phyloP scores from a whole-genome alignment of 2,888 invertebrate genomes.

The Polyploca ridens region DNA sequence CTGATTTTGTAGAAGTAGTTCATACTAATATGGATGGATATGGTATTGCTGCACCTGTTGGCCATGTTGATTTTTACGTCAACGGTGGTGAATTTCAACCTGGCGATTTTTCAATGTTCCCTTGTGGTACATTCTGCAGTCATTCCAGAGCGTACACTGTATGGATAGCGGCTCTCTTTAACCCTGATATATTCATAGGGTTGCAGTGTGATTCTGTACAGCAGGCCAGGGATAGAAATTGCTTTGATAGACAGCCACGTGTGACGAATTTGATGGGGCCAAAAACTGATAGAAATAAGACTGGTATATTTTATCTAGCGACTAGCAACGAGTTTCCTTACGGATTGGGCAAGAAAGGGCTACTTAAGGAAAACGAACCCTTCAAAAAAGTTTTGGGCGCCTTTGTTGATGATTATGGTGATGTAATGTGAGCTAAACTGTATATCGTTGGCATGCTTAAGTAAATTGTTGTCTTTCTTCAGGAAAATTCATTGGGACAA shows the following conservation, averaged over 20 bases:
- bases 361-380: constrained; percentile 37
- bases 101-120: constrained; percentile 21
- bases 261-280: constrained; percentile 28
- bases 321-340: constrained; percentile 58
- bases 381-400: too few relatives aligned
- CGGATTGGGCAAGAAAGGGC: constrained; percentile 60
- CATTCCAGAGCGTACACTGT: constrained; percentile 28
- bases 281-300: constrained; percentile 2
- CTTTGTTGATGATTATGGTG: too few relatives aligned
- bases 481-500: too few relatives aligned
- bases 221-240: constrained; percentile 36
- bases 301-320: constrained; percentile 53
- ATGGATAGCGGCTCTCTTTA: constrained; percentile 35
- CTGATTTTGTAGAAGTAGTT: constrained; percentile 33
- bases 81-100: constrained; percentile 47
- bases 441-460: too few relatives aligned
- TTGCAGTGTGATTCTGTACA: constrained; percentile 41
- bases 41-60: constrained; percentile 35
- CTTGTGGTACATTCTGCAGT: constrained; percentile 36
- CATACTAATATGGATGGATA: constrained; percentile 35
- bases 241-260: constrained; percentile 35
- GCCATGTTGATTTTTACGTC: constrained; percentile 42
- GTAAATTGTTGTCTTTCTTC: too few relatives aligned
- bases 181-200: constrained; percentile 38
- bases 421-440: too few relatives aligned